Evolutionary conservation across 2,888 invertebrate genomes (phyloP).

Genomic region (Oegoconia quadripuncta): DNA sequence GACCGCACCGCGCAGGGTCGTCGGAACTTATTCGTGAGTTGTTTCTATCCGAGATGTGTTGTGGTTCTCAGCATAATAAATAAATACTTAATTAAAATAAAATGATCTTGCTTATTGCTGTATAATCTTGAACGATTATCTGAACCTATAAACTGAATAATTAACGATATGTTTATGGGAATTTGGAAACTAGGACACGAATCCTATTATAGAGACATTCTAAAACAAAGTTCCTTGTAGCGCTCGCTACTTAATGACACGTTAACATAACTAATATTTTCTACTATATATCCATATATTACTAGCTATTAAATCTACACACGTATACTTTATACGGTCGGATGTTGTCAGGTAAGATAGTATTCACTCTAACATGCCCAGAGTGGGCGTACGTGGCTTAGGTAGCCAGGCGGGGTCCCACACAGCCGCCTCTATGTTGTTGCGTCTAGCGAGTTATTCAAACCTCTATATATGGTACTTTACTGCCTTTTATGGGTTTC

Average conservation of each 20-base stretch:
- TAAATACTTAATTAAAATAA: too few relatives aligned
- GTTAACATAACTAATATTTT: too few relatives aligned
- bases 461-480: constrained; percentile 45
- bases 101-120: too few relatives aligned
- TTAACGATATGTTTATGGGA: not conserved
- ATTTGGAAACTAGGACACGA: too few relatives aligned
- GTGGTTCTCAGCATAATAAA: not conserved
- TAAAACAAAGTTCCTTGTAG: too few relatives aligned
- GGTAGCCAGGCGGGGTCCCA: constrained; percentile 37
- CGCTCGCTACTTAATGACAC: too few relatives aligned
- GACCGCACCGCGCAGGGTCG: constrained; percentile 19
- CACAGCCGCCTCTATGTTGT: constrained; percentile 45
- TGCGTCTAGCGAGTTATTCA: constrained; percentile 46
- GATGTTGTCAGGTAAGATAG: constrained; percentile 64
- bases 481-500: constrained; percentile 40
- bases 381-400: constrained; percentile 57
- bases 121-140: too few relatives aligned
- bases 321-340: constrained; percentile 5
- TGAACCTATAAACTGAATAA: not conserved
- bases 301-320: not conserved
- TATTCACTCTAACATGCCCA: constrained; percentile 53
- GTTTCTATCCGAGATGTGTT: constrained; percentile 4
- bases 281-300: too few relatives aligned
- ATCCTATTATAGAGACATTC: too few relatives aligned
- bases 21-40: constrained; percentile 19